A percentile compares a stretch with the other conserved stretches of the same genome.
These are phyloP conservation scores for Ferdinandea cuprea DNA, from an alignment of 2,888 invertebrate species.

Conservation along the genomic window DNA sequence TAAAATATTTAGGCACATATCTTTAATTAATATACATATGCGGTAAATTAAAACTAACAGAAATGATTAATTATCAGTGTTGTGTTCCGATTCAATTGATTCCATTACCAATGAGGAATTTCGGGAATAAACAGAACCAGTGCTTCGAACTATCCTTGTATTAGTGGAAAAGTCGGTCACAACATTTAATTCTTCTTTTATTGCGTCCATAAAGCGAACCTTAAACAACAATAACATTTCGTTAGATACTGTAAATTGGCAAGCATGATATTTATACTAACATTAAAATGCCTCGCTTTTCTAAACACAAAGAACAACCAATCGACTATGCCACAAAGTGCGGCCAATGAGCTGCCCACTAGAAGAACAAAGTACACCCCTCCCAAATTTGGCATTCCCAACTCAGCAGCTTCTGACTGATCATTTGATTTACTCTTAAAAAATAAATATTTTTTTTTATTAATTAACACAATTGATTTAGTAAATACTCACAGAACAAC, in stretches of 20 bases:
- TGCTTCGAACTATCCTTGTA: conserved; percentile 87
- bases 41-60: not conserved
- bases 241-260: not conserved
- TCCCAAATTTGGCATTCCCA: conserved; percentile 87
- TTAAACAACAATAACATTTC: conserved; percentile 78
- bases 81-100: conserved; percentile 75
- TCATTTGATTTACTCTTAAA: conserved; percentile 78
- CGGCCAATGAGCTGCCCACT: conserved; percentile 82
- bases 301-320: conserved; percentile 79
- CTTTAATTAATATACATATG: too few relatives aligned
- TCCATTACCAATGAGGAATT: conserved; percentile 80
- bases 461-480: not conserved
- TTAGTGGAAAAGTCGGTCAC: conserved; percentile 88
- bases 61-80: conserved; percentile 27
- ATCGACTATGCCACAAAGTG: conserved; percentile 79
- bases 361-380: conserved; percentile 86
- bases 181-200: conserved; percentile 89
- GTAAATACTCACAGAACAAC: conserved; percentile 85
- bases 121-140: conserved; percentile 80
- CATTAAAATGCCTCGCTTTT: conserved; percentile 80
- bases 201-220: conserved; percentile 87
- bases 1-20: too few relatives aligned
- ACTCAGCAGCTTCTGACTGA: conserved; percentile 81
- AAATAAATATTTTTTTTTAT: not conserved
- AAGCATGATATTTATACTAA: conserved; percentile 67